Evolutionary conservation across 1,140 invertebrate genomes (phyloP).

Genomic region (Pogonomyrmex californicus): DNA sequence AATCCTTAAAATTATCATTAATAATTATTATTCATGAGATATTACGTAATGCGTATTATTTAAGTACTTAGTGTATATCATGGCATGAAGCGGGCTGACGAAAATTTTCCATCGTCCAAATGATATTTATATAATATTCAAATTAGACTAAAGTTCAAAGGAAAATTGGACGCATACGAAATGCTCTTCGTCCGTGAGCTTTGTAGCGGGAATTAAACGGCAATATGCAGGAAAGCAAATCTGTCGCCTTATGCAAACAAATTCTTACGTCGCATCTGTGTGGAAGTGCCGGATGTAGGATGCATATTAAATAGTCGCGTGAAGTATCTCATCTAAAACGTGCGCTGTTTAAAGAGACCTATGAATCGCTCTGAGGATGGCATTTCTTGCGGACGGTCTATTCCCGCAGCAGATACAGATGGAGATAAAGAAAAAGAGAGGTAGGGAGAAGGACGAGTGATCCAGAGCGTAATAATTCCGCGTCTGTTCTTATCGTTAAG

Average conservation of each 20-base stretch:
- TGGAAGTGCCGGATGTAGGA: background rate
- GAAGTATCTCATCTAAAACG: conserved; percentile 1
- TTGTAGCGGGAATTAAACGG: conserved; percentile 8
- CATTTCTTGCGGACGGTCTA: conserved; percentile 20
- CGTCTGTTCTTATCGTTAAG: conserved; percentile 53
- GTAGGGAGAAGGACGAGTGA: conserved; percentile 3
- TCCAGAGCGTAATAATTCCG: conserved; percentile 40
- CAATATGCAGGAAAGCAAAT: background rate
- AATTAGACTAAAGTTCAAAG: conserved; percentile 3
- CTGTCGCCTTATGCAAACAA: conserved; percentile 6
- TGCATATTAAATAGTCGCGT: conserved; percentile 15
- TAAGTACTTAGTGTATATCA: background rate
- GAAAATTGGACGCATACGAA: background rate
- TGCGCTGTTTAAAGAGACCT: conserved; percentile 22
- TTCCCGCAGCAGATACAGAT: background rate
- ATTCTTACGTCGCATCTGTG: conserved; percentile 32
- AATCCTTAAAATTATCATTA: conserved; percentile 28
- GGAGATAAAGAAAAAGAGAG: background rate
- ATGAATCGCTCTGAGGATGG: conserved; percentile 30
- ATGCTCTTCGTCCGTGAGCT: background rate
- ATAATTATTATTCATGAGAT: conserved; percentile 7
- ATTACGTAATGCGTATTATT: background rate
- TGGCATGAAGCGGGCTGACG: background rate
- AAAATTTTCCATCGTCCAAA: background rate
- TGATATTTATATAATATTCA: background rate